These are phyloP conservation scores for Operophtera brumata DNA, from an alignment of 2,888 invertebrate genomes.

Conservation along the genomic window DNA sequence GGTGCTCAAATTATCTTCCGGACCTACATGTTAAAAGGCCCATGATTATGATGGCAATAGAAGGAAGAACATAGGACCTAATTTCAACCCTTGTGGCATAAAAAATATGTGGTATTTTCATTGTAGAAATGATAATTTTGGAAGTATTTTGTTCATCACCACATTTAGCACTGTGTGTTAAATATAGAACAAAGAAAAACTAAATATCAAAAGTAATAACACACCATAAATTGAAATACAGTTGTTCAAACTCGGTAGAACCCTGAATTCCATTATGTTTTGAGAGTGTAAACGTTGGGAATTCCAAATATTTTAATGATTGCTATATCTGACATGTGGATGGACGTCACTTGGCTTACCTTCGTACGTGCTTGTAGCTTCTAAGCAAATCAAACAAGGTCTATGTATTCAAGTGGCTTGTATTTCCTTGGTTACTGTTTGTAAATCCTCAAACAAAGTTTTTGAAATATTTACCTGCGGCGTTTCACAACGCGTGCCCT, in stretches of 20 bases:
- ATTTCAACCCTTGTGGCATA: too few relatives aligned
- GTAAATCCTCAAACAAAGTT: constrained; percentile 59
- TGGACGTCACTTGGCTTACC: constrained; percentile 7
- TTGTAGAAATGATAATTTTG: too few relatives aligned
- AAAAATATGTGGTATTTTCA: too few relatives aligned
- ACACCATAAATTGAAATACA: background rate
- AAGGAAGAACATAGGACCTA: background rate
- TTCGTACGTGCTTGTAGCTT: constrained; percentile 22
- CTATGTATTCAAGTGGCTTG: constrained; percentile 49
- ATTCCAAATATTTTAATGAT: constrained; percentile 31
- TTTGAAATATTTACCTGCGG: constrained; percentile 57
- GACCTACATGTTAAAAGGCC: too few relatives aligned
- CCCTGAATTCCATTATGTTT: constrained; percentile 14
- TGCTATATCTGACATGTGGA: constrained; percentile 11
- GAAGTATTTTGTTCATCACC: too few relatives aligned
- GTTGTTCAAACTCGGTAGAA: constrained; percentile 7
- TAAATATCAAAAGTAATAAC: background rate
- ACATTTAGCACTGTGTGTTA: background rate
- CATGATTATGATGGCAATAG: too few relatives aligned
- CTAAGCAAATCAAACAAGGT: constrained; percentile 30
- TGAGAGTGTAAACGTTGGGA: constrained; percentile 24
- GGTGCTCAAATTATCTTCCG: too few relatives aligned
- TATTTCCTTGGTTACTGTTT: constrained; percentile 59
- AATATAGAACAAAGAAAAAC: background rate
- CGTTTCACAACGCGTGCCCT: constrained; percentile 53